These are phyloP conservation scores for Catonia carolina DNA, from an alignment of 2,888 invertebrate genomes.

Conservation along the genomic window DNA sequence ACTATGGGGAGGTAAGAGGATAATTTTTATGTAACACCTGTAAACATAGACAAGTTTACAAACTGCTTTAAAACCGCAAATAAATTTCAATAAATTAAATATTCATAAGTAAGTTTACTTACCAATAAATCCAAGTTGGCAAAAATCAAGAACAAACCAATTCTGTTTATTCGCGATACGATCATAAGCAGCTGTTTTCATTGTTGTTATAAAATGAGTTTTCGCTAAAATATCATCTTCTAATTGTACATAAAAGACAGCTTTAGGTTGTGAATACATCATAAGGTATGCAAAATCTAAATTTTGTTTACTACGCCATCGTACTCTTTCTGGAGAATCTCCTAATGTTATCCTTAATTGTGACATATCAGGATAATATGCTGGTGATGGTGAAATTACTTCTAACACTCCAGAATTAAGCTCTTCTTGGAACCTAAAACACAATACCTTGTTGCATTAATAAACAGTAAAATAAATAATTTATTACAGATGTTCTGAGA, in stretches of 20 bases:
- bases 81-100: too few species aligned
- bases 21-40: too few species aligned
- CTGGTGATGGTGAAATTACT: slow-evolving; percentile 73
- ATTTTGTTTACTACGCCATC: slow-evolving; percentile 94
- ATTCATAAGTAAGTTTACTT: too few species aligned
- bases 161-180: slow-evolving; percentile 65
- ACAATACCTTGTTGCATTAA: too few species aligned
- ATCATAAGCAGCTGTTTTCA: slow-evolving; percentile 75
- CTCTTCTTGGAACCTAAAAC: slow-evolving; percentile 56
- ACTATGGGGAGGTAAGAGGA: too few species aligned
- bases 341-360: slow-evolving; percentile 62
- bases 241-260: slow-evolving; percentile 83
- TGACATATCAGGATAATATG: slow-evolving; percentile 83
- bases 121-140: slow-evolving; percentile 91
- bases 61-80: too few species aligned
- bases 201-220: slow-evolving; percentile 71
- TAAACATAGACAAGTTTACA: too few species aligned
- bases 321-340: slow-evolving; percentile 69
- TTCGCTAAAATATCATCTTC: slow-evolving; percentile 93
- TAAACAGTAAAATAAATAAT: too few species aligned
- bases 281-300: slow-evolving; percentile 89
- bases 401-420: slow-evolving; percentile 78
- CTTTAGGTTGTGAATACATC: slow-evolving; percentile 85
- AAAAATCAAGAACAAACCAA: slow-evolving; percentile 92
- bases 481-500: too few species aligned